These are phyloP conservation scores for Littorina saxatilis DNA, from an alignment of 1,140 invertebrate species.

Conservation along the genomic window DNA sequence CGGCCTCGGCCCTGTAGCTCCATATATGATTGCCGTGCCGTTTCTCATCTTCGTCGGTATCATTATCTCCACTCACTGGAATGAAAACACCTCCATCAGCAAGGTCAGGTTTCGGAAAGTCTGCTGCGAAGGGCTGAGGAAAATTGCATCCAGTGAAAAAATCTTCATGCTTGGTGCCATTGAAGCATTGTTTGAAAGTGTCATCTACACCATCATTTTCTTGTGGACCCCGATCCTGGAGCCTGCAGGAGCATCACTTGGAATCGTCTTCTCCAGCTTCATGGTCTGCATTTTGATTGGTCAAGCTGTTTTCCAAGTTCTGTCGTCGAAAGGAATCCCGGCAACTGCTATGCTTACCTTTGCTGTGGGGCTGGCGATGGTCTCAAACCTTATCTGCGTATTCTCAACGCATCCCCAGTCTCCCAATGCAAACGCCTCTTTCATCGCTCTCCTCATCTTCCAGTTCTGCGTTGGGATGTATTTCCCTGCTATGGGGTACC, in stretches of 20 bases:
- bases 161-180: slow-evolving; percentile 82
- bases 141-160: slow-evolving; percentile 74
- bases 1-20: slow-evolving; percentile 79
- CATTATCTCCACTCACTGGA: slow-evolving; percentile 79
- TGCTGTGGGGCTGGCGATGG: slow-evolving; percentile 68
- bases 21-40: slow-evolving; percentile 82
- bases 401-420: slow-evolving; percentile 65
- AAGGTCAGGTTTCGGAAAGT: slow-evolving; percentile 73
- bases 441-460: slow-evolving; percentile 80
- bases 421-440: slow-evolving; percentile 72
- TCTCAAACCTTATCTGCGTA: slow-evolving; percentile 69
- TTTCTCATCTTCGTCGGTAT: slow-evolving; percentile 79
- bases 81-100: slow-evolving; percentile 80
- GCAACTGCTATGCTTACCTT: slow-evolving; percentile 72
- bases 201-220: slow-evolving; percentile 86
- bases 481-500: slow-evolving; percentile 79
- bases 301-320: slow-evolving; percentile 80
- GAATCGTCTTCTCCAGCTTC: slow-evolving; percentile 80
- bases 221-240: slow-evolving; percentile 84
- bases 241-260: slow-evolving; percentile 74
- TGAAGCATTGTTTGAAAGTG: slow-evolving; percentile 84
- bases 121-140: slow-evolving; percentile 73
- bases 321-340: slow-evolving; percentile 67
- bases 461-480: slow-evolving; percentile 79
- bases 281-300: slow-evolving; percentile 85